Base-by-base conservation (phyloP, 2,797 vertebrate genomes). In the Taeniopygia guttata region DNA sequence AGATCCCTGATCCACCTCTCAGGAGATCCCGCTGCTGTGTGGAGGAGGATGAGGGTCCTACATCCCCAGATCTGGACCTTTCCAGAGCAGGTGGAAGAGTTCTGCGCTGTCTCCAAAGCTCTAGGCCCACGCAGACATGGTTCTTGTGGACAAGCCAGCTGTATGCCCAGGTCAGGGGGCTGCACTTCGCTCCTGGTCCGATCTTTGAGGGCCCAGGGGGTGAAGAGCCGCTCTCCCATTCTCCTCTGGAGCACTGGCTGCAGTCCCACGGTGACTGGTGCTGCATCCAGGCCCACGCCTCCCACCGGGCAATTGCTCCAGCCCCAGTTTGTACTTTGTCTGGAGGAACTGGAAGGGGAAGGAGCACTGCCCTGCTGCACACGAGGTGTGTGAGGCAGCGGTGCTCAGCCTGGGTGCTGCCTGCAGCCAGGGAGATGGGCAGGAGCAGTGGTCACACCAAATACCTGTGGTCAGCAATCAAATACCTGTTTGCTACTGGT, bases 321-420 rank as follows among this genome's bases (percentile, higher is more conserved):
- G 20, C 40, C 40, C 58, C 22, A 3, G 4, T 27, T 3, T 4
- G n/a, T 11, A 2, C 17, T 80, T 46, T 5, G 17, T 19, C 56
- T 13, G 19, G 14, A 48, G 38, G 14, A 42, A 29, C 9, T 0
- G 1, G 48, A 19, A 18, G 27, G 48, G 43, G 55, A 46, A 11
- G n/a, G 18, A 29, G 32, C 1, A 0, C 1, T 4, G 20, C 77
- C 56, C 6, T 5, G 48, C 6, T 5, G 48, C 2, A 1, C 2
- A 0, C 0, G 2, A 27, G 48, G 21, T 1, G 27, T 7, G 9
- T 3, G 55, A 15, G 42, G 80, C 0, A 1, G 40, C 62, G 2
- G 22, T 5, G 72, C 54, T 48, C 3, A 0, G 40, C 42, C 64
- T 9, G 78, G 3, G 30, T 12, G 17, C 5, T 0, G 4, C 1